Base-by-base conservation (phyloP, 2,888 invertebrate species). In the Ethmia dodecea region DNA sequence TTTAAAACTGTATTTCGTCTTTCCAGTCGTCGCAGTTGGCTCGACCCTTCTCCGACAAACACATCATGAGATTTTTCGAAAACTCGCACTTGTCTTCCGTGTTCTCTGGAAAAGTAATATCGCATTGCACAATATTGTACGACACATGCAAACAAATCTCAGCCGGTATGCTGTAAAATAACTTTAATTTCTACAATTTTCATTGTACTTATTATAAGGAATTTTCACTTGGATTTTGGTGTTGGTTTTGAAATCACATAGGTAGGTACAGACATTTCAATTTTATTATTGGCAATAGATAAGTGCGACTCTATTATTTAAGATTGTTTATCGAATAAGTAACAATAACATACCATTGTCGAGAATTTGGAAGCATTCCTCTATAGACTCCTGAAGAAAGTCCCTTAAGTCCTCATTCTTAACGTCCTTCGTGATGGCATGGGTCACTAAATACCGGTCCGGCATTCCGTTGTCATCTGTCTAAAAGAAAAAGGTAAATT, bases 1-100 rank as follows among this genome's bases (percentile, higher is more conserved):
- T 18, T 47, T 55, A 71, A 45, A 73, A 67, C 26, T 62, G 58
- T 14, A 75, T 43, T 31, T 76, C 71, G 1, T 89, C 88, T 35
- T 90, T 89, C 93, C 93, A 93, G 55, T 94, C 93, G 12, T 92
- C 92, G 54, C 94, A 94, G 59, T 91, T 92, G 2, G 89, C 86
- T 58, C 88, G 86, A n/a, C 91, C 92, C 54, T 91, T 92, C 42
- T 93, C 92, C 0, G 90, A 88, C 51, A 93, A 74, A 53, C 94
- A 94, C 43, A 83, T 87, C 33, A 92, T 63, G 12, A 93, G 69
- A 47, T 89, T 88, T 40, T 88, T 89, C 0, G 93, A 89, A 56
- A 89, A 92, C 31, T 87, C 83, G 52, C 93, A 94, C 45, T 90
- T 89, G 8, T 92, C 89, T 43, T 84, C 80, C 15, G 78, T 70